A percentile compares a stretch with the other conserved stretches of the same genome.
Evolutionary conservation across 2,113 vertebrate genomes (phyloP).

Genomic region (Clarias batrachus): DNA sequence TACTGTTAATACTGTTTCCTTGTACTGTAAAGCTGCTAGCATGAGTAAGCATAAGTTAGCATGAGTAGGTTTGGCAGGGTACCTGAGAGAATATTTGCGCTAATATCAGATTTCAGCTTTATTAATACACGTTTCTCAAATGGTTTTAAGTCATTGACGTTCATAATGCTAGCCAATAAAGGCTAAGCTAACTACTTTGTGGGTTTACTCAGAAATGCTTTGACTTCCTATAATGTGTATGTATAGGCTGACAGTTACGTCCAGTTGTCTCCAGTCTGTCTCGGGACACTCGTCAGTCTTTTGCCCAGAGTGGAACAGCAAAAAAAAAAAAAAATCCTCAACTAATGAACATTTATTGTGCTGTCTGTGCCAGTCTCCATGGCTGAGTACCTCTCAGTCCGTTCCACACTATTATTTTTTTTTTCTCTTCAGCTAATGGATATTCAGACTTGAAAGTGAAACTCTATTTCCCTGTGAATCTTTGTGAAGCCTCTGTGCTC

Average conservation of each 20-base stretch:
- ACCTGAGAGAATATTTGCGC: neutral
- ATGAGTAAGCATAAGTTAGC: neutral
- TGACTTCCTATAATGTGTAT: neutral
- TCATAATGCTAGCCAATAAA: neutral
- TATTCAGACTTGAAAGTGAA: neutral
- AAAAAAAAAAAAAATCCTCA: neutral
- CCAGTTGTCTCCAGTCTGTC: neutral
- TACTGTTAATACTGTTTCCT: neutral
- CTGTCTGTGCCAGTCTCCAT: neutral
- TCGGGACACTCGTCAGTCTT: neutral
- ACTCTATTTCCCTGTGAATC: neutral
- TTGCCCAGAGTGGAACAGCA: neutral
- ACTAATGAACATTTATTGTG: neutral
- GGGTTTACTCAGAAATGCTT: neutral
- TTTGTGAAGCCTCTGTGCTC: neutral
- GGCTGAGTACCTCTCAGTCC: neutral
- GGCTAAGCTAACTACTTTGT: neutral
- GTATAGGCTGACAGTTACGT: neutral
- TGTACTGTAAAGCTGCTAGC: neutral
- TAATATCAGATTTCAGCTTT: neutral
- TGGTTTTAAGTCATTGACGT: neutral
- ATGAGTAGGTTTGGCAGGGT: neutral
- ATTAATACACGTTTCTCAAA: neutral
- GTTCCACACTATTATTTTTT: neutral
- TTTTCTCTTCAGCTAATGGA: no score